Base-by-base conservation (phyloP, 2,888 invertebrate species). In the Mactromeris polynyma region DNA sequence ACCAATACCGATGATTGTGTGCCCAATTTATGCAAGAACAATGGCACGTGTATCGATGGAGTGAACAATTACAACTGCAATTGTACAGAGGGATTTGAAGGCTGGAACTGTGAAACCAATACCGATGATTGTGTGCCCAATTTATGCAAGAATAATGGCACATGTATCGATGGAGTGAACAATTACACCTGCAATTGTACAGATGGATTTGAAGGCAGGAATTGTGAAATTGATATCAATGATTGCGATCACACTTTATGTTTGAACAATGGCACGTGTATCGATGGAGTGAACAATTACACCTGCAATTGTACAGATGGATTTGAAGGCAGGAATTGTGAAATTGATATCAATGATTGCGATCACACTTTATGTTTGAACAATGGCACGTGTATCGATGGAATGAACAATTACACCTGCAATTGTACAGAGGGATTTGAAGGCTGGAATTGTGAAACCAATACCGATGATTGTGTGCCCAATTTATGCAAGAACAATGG, bases 161-260 rank as follows among this genome's bases (percentile, higher is more conserved):
- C 64, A 26, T 64, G 64, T 26, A 19, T 64, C 1, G 64, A 64
- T 31, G 31, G 31, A 9, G 31, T 3, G n/a, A 64, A n/a, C 64
- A 64, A 64, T 64, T 64, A 64, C 14, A 64, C 31, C n/a, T 64
- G 64, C 19, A 64, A n/a, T 64, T 64, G 64, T 64, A 64, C 64
- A 7, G 64, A 64, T 26, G 64, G 64, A 7, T 64, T 26, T 64
- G 19, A 9, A 31, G 64, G 64, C 4, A 2, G 9, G 9, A n/a
- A 64, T 26, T 64, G 64, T 14, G 31, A 26, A 26, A n/a, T 7
- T 2, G 26, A 64, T 14, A 64, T 64, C 9, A 26, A 64, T 64
- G 64, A 64, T 31, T 64, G 64, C 19, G 26, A 3, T 2, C 3
- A 31, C 9, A n/a, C 2, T 64, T 7, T 4, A 64, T 64, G 64